Conservation (phyloP, 2,888 invertebrate genomes). For the Penaeus monodon region DNA sequence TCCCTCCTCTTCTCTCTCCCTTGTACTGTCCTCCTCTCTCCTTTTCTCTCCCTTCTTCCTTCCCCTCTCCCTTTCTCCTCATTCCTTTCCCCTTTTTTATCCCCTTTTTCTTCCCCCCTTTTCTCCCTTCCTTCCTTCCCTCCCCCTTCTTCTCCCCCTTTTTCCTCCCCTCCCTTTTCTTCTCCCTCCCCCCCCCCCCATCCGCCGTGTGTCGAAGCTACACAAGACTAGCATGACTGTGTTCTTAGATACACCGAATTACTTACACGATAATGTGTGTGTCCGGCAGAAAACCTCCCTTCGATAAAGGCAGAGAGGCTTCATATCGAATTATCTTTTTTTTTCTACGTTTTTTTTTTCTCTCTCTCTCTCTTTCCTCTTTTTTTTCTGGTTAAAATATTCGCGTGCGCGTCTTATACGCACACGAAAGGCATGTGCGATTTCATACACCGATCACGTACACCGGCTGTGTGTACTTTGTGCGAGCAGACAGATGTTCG, state of each 20-base stretch:
- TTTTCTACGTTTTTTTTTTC: no score
- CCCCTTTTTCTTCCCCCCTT: background rate
- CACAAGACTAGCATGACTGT: background rate
- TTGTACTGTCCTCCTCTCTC: background rate
- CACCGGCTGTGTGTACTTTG: no score
- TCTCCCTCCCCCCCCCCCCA: background rate
- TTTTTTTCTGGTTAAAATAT: background rate
- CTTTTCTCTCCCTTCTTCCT: background rate
- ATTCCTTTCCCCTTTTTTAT: background rate
- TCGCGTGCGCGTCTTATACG: background rate
- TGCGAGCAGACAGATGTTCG: background rate
- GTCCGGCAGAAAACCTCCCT: background rate
- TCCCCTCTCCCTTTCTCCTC: background rate
- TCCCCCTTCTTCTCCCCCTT: background rate
- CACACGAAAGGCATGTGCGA: background rate
- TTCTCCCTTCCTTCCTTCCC: background rate
- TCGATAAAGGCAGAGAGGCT: no score
- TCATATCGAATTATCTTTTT: no score
- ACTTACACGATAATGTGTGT: background rate
- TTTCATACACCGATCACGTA: background rate
- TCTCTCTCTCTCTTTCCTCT: background rate
- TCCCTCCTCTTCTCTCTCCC: no score
- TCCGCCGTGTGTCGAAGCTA: no score
- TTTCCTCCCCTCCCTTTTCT: background rate
- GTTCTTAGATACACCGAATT: background rate